These are phyloP conservation scores for Steinernema hermaphroditum DNA, from an alignment of 2,888 invertebrate species.

Conservation along the genomic window DNA sequence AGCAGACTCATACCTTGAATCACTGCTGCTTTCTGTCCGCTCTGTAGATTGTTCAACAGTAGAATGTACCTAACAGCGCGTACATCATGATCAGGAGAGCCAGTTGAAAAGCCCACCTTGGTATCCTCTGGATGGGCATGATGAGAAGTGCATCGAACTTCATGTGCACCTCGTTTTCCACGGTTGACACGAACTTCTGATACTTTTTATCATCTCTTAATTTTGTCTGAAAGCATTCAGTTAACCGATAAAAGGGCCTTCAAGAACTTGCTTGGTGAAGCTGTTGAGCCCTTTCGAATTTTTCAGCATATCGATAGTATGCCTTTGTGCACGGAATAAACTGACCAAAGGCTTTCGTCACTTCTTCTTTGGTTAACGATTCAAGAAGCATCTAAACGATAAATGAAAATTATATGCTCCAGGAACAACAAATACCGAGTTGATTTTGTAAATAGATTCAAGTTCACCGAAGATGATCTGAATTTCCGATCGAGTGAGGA, in stretches of 20 bases:
- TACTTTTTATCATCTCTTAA: neutral
- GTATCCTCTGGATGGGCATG: slow-evolving; percentile 18
- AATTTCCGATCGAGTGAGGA: neutral
- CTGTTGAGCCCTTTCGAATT: neutral
- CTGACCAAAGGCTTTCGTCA: neutral
- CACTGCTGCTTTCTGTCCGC: neutral
- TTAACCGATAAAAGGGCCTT: neutral
- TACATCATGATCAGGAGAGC: no score
- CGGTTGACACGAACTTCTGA: neutral
- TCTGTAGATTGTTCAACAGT: neutral
- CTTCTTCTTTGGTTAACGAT: neutral
- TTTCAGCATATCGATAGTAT: slow-evolving; percentile 19
- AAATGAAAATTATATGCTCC: neutral
- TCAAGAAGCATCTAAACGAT: neutral
- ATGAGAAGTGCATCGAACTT: slow-evolving; percentile 1
- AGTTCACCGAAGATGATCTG: slow-evolving; percentile 16
- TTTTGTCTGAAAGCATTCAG: neutral
- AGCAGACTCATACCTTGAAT: neutral
- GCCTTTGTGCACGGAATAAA: neutral
- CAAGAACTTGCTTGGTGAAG: neutral
- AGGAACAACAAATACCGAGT: neutral
- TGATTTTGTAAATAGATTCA: slow-evolving; percentile 1
- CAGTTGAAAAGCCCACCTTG: no score
- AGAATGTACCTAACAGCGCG: slow-evolving; percentile 6
- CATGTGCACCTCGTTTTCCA: neutral